Evolutionary conservation across 2,113 vertebrate species (phyloP).

Genomic region (Phyllopteryx taeniolatus): DNA sequence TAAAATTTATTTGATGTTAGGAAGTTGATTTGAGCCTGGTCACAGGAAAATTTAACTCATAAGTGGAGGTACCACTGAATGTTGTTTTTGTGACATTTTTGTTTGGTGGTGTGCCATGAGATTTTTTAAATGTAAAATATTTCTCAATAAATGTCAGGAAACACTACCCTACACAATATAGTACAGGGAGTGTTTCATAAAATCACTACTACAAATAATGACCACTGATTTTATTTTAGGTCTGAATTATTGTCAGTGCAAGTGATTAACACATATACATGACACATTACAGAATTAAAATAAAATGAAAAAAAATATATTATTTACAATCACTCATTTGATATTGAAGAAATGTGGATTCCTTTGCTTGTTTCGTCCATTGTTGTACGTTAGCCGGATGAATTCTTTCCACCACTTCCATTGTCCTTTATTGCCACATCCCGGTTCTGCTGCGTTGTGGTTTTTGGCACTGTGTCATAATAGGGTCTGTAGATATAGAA

Average conservation of each 20-base stretch:
- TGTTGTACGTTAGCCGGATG: background rate
- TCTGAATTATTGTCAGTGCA: background rate
- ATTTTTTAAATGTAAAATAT: too few species aligned
- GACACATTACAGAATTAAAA: background rate
- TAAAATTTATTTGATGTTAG: too few species aligned
- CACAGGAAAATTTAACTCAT: too few species aligned
- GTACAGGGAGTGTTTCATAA: too few species aligned
- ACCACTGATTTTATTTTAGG: background rate
- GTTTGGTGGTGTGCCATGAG: too few species aligned
- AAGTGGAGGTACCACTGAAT: too few species aligned
- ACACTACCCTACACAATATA: too few species aligned
- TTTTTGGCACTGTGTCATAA: slow-evolving; percentile 56
- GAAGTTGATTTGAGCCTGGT: too few species aligned
- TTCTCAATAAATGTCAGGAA: too few species aligned
- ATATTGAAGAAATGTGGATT: background rate
- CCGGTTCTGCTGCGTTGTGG: slow-evolving; percentile 31
- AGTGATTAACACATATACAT: background rate
- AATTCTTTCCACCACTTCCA: slow-evolving; percentile 18
- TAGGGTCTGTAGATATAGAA: slow-evolving; percentile 85
- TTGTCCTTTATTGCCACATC: slow-evolving; percentile 32
- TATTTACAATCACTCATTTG: background rate
- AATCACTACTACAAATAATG: too few species aligned
- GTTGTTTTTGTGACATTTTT: too few species aligned
- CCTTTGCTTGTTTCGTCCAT: slow-evolving; percentile 2
- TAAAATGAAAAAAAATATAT: background rate